Evolutionary conservation across 2,888 invertebrate species (phyloP).

Genomic region (Scaptomyza tumidula): DNA sequence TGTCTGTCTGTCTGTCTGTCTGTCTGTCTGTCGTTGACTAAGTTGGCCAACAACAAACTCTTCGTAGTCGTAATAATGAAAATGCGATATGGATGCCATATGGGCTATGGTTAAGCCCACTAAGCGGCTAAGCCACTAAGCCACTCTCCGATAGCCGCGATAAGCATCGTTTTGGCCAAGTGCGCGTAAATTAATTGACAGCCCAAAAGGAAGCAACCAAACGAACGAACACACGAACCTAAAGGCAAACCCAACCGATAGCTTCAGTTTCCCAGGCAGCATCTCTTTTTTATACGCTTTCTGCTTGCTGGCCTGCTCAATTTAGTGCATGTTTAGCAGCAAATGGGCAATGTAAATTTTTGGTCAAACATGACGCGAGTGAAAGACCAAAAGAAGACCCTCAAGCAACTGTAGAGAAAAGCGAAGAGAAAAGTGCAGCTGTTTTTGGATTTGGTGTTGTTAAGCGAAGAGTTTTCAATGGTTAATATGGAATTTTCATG

Average conservation of each 20-base stretch:
- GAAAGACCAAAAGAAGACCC: slow-evolving; percentile 11
- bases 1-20: slow-evolving; percentile 5
- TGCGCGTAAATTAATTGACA: slow-evolving; percentile 76
- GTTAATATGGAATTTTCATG: neutral
- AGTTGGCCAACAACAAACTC: too few species aligned
- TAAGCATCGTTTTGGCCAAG: slow-evolving; percentile 58
- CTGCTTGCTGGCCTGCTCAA: slow-evolving; percentile 40
- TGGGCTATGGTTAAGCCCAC: slow-evolving; percentile 11
- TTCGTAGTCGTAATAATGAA: slow-evolving; percentile 47
- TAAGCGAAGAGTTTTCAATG: neutral
- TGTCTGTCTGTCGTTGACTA: slow-evolving; percentile 4
- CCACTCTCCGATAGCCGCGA: slow-evolving; percentile 22
- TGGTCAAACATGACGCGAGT: slow-evolving; percentile 33
- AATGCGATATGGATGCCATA: slow-evolving; percentile 49
- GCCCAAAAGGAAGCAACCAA: slow-evolving; percentile 11
- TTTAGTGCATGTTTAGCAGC: slow-evolving; percentile 67
- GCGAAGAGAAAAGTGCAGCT: slow-evolving; percentile 5
- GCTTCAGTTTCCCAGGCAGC: slow-evolving; percentile 4
- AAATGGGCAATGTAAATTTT: slow-evolving; percentile 71
- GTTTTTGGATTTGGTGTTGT: neutral
- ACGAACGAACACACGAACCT: slow-evolving; percentile 2
- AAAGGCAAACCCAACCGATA: slow-evolving; percentile 14
- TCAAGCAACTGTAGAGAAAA: neutral
- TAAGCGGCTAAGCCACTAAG: slow-evolving; percentile 29
- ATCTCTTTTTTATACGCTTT: neutral